Conservation (phyloP, 2,113 vertebrate genomes). For the Notechis scutatus region DNA sequence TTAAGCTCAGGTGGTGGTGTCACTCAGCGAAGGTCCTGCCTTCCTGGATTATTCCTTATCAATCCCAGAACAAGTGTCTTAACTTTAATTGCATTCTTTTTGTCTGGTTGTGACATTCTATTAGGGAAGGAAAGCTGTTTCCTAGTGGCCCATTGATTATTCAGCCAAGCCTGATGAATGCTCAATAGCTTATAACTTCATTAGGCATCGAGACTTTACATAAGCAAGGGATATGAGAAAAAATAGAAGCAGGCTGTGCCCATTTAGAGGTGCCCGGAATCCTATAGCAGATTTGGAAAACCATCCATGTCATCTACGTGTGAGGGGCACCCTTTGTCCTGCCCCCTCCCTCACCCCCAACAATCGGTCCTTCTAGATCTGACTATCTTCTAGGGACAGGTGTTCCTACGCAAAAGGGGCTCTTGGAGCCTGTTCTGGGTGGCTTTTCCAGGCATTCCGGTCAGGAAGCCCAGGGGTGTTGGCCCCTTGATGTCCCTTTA, state of each 20-base stretch:
- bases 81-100: background rate
- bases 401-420: background rate
- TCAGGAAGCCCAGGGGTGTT: conserved; percentile 1
- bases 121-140: background rate
- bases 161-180: background rate
- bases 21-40: no score
- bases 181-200: background rate
- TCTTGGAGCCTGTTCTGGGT: conserved; percentile 13
- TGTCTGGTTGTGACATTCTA: background rate
- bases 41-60: no score
- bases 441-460: background rate
- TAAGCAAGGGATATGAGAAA: background rate
- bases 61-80: background rate
- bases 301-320: background rate
- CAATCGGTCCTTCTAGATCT: background rate
- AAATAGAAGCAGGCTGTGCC: background rate
- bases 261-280: background rate
- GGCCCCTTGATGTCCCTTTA: background rate
- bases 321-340: background rate
- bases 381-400: background rate
- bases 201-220: background rate
- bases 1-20: background rate
- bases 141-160: no score
- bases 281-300: background rate
- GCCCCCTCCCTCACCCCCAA: no score